Conservation (phyloP, 2,797 vertebrate species). For the Parambassis ranga region DNA sequence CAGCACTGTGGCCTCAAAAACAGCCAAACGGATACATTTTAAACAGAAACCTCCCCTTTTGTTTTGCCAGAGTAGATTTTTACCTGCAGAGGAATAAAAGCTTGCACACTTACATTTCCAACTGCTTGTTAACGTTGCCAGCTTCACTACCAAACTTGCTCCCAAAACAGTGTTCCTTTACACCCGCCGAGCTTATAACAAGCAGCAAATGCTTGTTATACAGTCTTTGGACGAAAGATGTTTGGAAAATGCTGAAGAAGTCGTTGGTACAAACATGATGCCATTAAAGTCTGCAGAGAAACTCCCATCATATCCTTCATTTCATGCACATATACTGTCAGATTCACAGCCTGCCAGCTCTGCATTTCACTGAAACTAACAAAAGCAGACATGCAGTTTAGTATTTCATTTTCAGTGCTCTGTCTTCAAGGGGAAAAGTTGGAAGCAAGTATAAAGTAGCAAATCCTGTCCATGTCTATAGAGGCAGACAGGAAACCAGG, state of each 20-base stretch:
- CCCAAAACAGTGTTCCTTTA: conserved; percentile 41
- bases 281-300: conserved; percentile 40
- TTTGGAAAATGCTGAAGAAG: conserved; percentile 48
- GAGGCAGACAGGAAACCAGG: background rate
- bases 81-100: conserved; percentile 52
- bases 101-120: conserved; percentile 41
- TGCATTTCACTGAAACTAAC: conserved; percentile 1
- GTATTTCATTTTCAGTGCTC: background rate
- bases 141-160: conserved; percentile 27
- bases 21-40: conserved; percentile 39
- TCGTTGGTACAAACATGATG: conserved; percentile 35
- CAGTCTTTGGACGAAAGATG: conserved; percentile 56
- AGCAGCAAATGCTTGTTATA: conserved; percentile 57
- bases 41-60: conserved; percentile 27
- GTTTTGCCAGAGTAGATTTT: conserved; percentile 46
- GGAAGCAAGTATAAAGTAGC: background rate
- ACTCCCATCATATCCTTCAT: conserved; percentile 21
- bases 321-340: conserved; percentile 6
- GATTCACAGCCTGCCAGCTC: background rate
- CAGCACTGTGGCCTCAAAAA: conserved; percentile 37
- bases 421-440: background rate
- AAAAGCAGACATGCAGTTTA: background rate
- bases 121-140: conserved; percentile 57
- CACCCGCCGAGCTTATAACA: conserved; percentile 45
- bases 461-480: too few relatives aligned